Conservation (phyloP, 2,888 invertebrate genomes). For the Leptogaster cylindrica region DNA sequence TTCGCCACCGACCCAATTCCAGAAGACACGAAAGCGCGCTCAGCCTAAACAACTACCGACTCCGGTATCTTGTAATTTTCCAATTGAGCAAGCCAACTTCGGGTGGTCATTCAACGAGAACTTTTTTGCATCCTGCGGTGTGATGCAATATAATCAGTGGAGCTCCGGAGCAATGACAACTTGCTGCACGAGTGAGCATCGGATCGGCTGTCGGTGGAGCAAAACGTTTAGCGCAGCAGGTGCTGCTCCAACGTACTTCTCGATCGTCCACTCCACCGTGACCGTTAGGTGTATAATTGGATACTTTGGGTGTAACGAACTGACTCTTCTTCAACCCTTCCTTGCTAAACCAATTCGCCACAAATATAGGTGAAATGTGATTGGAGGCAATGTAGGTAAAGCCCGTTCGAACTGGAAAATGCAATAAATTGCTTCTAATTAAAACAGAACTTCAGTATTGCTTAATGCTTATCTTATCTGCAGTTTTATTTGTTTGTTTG, state of each 20-base stretch:
- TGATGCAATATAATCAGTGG: constrained; percentile 32
- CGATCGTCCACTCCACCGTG: constrained; percentile 15
- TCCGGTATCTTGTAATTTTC: constrained; percentile 23
- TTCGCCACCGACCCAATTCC: background rate
- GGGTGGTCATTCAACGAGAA: constrained; percentile 16
- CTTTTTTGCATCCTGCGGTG: constrained; percentile 14
- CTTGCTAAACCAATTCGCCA: too few species aligned
- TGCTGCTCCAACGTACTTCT: constrained; percentile 28
- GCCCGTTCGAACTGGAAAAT: too few species aligned
- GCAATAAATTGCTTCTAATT: too few species aligned
- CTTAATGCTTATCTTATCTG: too few species aligned
- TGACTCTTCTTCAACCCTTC: too few species aligned
- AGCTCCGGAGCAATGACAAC: constrained; percentile 13
- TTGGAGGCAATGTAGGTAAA: too few species aligned
- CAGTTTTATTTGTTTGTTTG: too few species aligned
- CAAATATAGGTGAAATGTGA: too few species aligned
- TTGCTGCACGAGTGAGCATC: constrained; percentile 34
- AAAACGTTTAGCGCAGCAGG: constrained; percentile 30
- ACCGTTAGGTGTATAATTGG: constrained; percentile 30
- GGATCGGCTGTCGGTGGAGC: constrained; percentile 32
- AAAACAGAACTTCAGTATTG: too few species aligned
- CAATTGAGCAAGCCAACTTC: constrained; percentile 23
- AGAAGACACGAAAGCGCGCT: constrained; percentile 13
- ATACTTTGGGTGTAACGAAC: constrained; percentile 28
- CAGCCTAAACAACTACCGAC: constrained; percentile 1